phyloP scores from a whole-genome alignment of 1,140 invertebrate species.

The Trichogramma pretiosum region DNA sequence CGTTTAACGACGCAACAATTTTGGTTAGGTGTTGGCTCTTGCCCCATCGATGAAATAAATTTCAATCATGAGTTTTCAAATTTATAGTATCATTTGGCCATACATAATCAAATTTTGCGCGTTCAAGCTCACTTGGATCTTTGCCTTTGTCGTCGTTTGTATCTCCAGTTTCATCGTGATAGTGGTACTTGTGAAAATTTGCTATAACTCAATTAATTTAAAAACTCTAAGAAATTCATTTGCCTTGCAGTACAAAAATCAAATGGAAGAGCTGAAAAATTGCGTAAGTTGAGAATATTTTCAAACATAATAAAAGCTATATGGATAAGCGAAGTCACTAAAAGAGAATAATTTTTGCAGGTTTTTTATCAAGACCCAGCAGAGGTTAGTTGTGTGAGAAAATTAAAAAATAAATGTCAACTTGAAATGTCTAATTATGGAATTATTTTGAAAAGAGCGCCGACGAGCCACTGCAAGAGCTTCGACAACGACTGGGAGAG shows the following conservation, averaged over 20 bases:
- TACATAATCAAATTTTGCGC: constrained; percentile 21
- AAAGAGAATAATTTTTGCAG: constrained; percentile 7
- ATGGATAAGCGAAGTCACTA: background rate
- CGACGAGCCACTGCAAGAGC: no score
- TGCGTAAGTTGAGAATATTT: constrained; percentile 20
- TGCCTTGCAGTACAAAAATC: constrained; percentile 21
- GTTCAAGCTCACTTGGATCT: constrained; percentile 27
- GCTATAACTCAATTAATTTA: constrained; percentile 15
- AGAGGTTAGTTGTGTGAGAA: constrained; percentile 1
- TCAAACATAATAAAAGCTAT: background rate
- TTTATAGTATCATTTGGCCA: constrained; percentile 23
- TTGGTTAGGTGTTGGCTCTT: no score
- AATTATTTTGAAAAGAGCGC: no score
- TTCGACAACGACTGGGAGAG: no score
- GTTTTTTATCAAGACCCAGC: background rate
- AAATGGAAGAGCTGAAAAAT: constrained; percentile 22
- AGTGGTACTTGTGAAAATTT: constrained; percentile 20
- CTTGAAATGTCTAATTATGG: no score
- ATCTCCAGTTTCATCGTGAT: constrained; percentile 24
- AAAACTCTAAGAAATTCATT: constrained; percentile 1
- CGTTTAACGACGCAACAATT: no score
- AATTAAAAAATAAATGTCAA: no score
- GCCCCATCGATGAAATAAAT: no score
- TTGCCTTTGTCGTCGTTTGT: constrained; percentile 25
- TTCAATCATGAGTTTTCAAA: constrained; percentile 21